Evolutionary conservation across 2,797 vertebrate genomes (phyloP), one percentile per base, ranked within the genome.

Genomic region (Acrossocheilus wenchowensis): DNA sequence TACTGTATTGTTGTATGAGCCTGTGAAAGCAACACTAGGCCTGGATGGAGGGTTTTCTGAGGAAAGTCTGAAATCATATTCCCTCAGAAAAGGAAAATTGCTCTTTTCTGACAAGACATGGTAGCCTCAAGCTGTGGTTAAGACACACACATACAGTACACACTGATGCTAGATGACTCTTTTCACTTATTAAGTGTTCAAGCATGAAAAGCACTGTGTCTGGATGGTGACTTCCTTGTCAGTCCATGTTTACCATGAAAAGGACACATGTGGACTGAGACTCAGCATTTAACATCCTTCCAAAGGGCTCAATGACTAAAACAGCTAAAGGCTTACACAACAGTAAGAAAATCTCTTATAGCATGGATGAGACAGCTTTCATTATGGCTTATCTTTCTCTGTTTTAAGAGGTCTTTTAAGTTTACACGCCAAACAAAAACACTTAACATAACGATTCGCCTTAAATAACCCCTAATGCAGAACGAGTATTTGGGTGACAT

Each of bases 211-310:
- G 73, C 34, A 5, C 34, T 68, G 4, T 78, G 60, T 84, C 39
- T 62, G 52, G 19, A 74, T 39, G 23, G 52, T 43, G 82, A 62
- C 57, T 50, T n/a, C 45, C 41, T 77, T 77, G 71, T 84, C 82
- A 23, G 72, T 75, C 14, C 30, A 10, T 84, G 83, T 84, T 84
- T 78, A 43, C 8, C 43, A 68, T 78, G 60, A 84, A 84, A 84
- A 84, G 83, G 83, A 84, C 73, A 66, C 73, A 8, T 26, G 21
- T 77, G 43, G 43, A 21, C 12, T 10, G 26, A 26, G 21, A 57
- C 50, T 21, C 21, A 19, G 60, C 60, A 30, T 84, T 84, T 68
- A 78, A 17, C n/a, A 5, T 85, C 64, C 5, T 57, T 34, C 57
- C 41, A 21, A 77, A 64, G 71, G 71, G n/a, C 26, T 74, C 52